Conservation (phyloP, 1,140 invertebrate species). For the Drosophila obscura region DNA sequence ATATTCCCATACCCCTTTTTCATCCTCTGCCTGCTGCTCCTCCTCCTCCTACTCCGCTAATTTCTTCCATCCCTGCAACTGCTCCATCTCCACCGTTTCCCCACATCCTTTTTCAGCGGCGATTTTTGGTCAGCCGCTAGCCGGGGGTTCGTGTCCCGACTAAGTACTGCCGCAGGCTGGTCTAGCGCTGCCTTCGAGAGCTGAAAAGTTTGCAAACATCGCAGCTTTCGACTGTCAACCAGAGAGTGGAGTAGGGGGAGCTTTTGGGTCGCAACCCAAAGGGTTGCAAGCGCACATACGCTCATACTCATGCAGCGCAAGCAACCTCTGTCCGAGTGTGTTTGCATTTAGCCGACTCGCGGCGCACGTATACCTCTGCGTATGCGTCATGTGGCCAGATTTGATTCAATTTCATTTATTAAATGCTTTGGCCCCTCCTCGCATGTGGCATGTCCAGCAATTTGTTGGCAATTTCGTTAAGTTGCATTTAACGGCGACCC, state of each 20-base stretch:
- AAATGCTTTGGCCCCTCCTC: background rate
- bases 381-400: constrained; percentile 50
- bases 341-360: constrained; percentile 33
- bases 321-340: background rate
- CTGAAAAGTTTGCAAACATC: constrained; percentile 60
- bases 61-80: background rate
- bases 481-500: constrained; percentile 49
- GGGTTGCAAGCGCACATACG: constrained; percentile 40
- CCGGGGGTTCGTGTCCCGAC: constrained; percentile 51
- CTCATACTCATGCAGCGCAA: background rate
- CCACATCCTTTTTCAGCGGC: constrained; percentile 14
- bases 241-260: constrained; percentile 28
- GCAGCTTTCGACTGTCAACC: constrained; percentile 60
- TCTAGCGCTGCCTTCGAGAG: constrained; percentile 5
- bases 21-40: no score
- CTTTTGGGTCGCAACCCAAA: constrained; percentile 47
- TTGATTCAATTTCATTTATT: constrained; percentile 59
- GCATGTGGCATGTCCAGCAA: constrained; percentile 13
- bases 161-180: constrained; percentile 24
- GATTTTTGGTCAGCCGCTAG: constrained; percentile 9
- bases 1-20: no score
- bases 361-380: constrained; percentile 32
- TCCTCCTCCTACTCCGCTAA: background rate
- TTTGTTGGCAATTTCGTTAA: constrained; percentile 52
- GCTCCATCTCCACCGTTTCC: background rate